Evolutionary conservation across 92 coral and sea anemone genomes (phyloP), one percentile per base, ranked within the genome.

Genomic region (Zoanthus solanderi): DNA sequence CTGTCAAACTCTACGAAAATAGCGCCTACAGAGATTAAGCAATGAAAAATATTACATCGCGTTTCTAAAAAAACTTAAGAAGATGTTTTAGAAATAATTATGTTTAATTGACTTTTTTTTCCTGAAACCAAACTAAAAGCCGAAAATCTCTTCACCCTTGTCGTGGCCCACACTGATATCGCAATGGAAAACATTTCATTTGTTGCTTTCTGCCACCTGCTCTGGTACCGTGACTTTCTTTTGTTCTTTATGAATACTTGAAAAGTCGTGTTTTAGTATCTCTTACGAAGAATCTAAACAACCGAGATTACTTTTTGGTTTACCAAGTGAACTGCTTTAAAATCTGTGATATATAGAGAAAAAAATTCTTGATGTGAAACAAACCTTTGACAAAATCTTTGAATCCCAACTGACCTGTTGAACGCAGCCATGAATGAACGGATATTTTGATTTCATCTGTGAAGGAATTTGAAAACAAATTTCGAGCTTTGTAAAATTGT

Each of bases 221-320:
- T 46, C 75, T 12, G 85, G 75, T 66, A 81, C 54, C 85, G 31
- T 66, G 85, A 68, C 66, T 44, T n/a, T 6, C 63, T 31, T 81
- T 81, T 81, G 85, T 81, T 50, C 75, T 28, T 65, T 63, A 44
- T 81, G 60, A 81, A 81, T 81, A 81, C 66, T 81, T 81, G 85
- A 81, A 75, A 18, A 75, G 44, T 75, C 1, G 14, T 81, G 76
- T 81, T 67, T 80, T 81, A 66, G 85, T 65, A 61, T 65, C 28
- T 81, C 61, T 50, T 81, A 66, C 60, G 7, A 23, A 66, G 30
- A 45, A 54, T 81, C 18, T 12, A 67, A 45, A 29, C 63, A 68
- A 47, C 75, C 34, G 57, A 60, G 16, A 45, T 10, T 37, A 7
- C 52, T 17, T 48, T 68, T 5, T n/a, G 44, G 9, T 77, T 34